Evolutionary conservation across 2,113 vertebrate genomes (phyloP).

Genomic region (Piaya cayana): DNA sequence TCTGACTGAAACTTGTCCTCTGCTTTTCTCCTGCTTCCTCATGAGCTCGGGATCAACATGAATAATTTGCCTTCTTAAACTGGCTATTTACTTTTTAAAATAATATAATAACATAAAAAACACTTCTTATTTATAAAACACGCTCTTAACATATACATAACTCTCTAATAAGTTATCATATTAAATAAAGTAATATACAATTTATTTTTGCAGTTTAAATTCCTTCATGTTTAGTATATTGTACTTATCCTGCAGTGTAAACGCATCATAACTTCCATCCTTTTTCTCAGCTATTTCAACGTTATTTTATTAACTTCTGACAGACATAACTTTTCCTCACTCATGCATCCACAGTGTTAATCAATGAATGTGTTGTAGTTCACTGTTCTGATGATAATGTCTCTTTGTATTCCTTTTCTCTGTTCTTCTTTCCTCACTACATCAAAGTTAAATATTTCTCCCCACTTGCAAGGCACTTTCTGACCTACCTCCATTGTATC

Average conservation of each 20-base stretch:
- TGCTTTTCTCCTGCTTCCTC: not conserved
- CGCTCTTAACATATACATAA: not conserved
- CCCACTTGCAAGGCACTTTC: not conserved
- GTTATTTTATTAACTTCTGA: not conserved
- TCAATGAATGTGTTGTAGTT: not conserved
- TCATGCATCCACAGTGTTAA: not conserved
- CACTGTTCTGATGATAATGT: not conserved
- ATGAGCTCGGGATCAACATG: not conserved
- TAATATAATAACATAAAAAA: not conserved
- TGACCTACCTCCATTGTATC: not conserved
- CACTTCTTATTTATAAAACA: not conserved
- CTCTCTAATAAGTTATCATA: not conserved
- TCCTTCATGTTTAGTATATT: not conserved
- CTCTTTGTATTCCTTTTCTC: not conserved
- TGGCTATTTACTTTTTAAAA: not conserved
- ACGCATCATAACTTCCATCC: not conserved
- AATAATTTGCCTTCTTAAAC: not conserved
- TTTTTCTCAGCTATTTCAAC: not conserved
- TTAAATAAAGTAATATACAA: not conserved
- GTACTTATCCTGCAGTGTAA: not conserved
- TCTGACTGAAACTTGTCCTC: not conserved
- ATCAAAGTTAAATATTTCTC: not conserved
- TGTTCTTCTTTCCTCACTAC: not conserved
- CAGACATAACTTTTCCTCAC: not conserved
- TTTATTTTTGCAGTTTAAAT: not conserved